Conservation (phyloP, 2,113 vertebrate genomes). For the Sylvia atricapilla region DNA sequence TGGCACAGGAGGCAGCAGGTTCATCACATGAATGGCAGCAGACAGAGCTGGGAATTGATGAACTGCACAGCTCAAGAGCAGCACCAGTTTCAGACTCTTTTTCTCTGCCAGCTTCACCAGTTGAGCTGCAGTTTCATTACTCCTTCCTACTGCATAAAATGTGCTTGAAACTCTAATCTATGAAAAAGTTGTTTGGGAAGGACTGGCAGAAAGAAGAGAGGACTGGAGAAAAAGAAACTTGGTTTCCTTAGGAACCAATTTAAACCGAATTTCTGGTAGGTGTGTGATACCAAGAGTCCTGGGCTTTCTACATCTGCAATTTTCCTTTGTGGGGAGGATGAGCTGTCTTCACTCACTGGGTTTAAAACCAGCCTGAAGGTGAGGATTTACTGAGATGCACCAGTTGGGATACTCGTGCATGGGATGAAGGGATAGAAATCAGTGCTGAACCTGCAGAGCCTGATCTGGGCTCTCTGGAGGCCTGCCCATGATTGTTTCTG, state of each 20-base stretch:
- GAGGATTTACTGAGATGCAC: not conserved
- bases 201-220: not conserved
- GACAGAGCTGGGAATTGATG: not conserved
- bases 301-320: not conserved
- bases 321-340: not conserved
- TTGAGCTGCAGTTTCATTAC: not conserved
- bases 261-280: not conserved
- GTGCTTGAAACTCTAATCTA: not conserved
- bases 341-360: not conserved
- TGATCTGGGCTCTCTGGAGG: not conserved
- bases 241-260: slow-evolving; percentile 42
- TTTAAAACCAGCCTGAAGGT: not conserved
- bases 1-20: not conserved
- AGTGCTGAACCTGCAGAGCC: not conserved
- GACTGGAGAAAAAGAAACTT: not conserved
- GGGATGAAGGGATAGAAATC: not conserved
- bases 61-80: not conserved
- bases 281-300: not conserved
- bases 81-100: not conserved
- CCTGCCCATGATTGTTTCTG: not conserved
- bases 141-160: not conserved
- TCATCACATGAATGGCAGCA: not conserved
- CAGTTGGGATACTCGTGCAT: not conserved
- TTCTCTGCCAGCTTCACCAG: not conserved
- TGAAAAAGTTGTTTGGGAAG: not conserved